phyloP scores from a whole-genome alignment of 2,113 vertebrate genomes.

The Hyla sarda region DNA sequence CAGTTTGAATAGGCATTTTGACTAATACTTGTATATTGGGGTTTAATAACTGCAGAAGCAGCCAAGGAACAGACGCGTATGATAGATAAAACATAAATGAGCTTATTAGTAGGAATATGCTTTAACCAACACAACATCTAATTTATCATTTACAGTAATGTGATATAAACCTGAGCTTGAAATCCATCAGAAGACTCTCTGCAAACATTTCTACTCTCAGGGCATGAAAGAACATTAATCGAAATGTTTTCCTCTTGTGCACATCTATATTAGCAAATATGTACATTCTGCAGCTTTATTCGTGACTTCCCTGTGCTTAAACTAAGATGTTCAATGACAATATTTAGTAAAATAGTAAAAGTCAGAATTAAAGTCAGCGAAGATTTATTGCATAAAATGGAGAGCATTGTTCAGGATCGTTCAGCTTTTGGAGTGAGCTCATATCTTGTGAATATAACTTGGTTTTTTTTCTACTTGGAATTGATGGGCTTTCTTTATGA shows the following conservation, averaged over 20 bases:
- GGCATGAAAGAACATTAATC: not conserved
- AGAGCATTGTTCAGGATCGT: not conserved
- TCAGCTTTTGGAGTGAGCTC: not conserved
- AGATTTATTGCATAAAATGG: not conserved
- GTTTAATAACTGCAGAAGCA: not conserved
- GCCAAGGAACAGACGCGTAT: not conserved
- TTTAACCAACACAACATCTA: not conserved
- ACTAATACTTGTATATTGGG: not conserved
- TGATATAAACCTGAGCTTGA: not conserved
- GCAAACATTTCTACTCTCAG: not conserved
- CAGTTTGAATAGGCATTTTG: not conserved
- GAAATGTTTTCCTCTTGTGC: not conserved
- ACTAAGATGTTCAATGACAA: not conserved
- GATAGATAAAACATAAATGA: not conserved
- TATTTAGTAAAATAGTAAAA: too few relatives aligned
- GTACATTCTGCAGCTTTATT: not conserved
- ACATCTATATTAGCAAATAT: constrained; percentile 13
- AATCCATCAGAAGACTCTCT: not conserved
- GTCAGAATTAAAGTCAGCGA: not conserved
- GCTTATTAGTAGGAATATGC: constrained; percentile 10
- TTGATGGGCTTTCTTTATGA: too few relatives aligned
- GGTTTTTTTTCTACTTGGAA: too few relatives aligned
- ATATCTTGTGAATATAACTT: too few relatives aligned
- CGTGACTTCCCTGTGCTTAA: not conserved
- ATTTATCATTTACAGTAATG: not conserved